These are phyloP conservation scores for Pangasianodon gigas DNA, from an alignment of 2,113 vertebrate species.

Conservation along the genomic window DNA sequence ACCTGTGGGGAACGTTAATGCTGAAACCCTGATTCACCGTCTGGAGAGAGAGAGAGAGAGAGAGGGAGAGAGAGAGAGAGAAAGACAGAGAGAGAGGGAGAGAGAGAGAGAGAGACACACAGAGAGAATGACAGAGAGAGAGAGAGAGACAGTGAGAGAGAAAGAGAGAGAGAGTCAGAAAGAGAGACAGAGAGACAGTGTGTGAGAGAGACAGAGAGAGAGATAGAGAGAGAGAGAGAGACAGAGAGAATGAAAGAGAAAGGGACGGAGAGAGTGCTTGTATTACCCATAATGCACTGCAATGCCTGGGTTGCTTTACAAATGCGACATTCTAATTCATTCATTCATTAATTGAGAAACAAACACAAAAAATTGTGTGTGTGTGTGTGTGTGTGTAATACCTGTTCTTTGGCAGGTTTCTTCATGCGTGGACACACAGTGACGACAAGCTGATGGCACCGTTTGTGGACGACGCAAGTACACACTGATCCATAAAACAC, in stretches of 20 bases:
- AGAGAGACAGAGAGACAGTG: background rate
- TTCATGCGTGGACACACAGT: slow-evolving; percentile 95
- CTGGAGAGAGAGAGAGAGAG: slow-evolving; percentile 63
- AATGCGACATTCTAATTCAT: background rate
- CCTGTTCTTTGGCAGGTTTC: slow-evolving; percentile 80
- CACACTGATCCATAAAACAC: slow-evolving; percentile 77
- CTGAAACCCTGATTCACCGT: slow-evolving; percentile 87
- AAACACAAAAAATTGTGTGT: background rate
- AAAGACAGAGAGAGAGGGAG: background rate
- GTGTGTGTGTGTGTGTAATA: slow-evolving; percentile 24
- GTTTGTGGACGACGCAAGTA: slow-evolving; percentile 96
- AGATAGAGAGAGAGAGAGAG: background rate
- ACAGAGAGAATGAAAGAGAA: background rate
- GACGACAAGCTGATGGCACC: slow-evolving; percentile 93
- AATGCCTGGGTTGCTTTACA: background rate
- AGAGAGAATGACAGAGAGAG: slow-evolving; percentile 6
- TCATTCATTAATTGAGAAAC: background rate
- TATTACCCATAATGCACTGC: background rate
- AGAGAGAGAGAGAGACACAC: background rate
- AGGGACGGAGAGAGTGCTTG: background rate
- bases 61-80: background rate
- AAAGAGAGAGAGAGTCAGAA: background rate
- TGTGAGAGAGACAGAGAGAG: background rate
- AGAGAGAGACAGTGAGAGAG: background rate
- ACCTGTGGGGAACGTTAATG: slow-evolving; percentile 96